Conservation (phyloP, 2,797 vertebrate species). For the Tauraco hartlaubi region DNA sequence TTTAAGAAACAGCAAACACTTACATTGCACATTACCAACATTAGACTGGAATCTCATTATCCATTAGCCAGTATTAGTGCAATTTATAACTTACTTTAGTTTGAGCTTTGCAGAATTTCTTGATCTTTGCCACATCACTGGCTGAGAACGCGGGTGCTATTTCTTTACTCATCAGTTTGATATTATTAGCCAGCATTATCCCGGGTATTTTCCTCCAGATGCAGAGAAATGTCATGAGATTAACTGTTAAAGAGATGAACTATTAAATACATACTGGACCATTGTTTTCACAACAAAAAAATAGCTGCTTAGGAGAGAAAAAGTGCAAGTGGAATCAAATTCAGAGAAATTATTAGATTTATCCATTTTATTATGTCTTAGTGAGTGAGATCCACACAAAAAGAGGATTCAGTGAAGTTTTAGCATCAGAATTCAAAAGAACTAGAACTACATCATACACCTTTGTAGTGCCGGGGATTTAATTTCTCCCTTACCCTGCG, state of each 20-base stretch:
- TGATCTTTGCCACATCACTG: constrained; percentile 84
- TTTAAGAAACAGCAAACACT: constrained; percentile 81
- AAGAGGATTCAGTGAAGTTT: not conserved
- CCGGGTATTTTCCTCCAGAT: constrained; percentile 42
- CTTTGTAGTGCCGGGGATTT: not conserved
- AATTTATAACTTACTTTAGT: constrained; percentile 81
- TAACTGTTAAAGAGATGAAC: constrained; percentile 56
- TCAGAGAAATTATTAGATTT: not conserved
- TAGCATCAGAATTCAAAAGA: not conserved
- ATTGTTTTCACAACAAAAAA: constrained; percentile 49
- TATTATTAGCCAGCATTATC: constrained; percentile 79
- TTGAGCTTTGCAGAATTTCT: constrained; percentile 86
- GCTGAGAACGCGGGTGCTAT: constrained; percentile 77
- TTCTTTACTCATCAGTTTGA: constrained; percentile 86
- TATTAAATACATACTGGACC: constrained; percentile 67
- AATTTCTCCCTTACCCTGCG: not conserved
- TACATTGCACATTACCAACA: constrained; percentile 76
- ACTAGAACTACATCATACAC: not conserved
- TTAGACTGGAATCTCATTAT: constrained; percentile 79
- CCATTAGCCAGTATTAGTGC: constrained; percentile 72
- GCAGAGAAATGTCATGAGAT: constrained; percentile 55
- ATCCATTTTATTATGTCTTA: not conserved
- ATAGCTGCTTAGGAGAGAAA: constrained; percentile 53
- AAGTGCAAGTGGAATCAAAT: constrained; percentile 28
- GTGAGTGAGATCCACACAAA: not conserved